Evolutionary conservation across 37 sponge, comb jelly and placozoan species (phyloP), one percentile per base, ranked within the genome.

Genomic region (Haliclona indistincta): DNA sequence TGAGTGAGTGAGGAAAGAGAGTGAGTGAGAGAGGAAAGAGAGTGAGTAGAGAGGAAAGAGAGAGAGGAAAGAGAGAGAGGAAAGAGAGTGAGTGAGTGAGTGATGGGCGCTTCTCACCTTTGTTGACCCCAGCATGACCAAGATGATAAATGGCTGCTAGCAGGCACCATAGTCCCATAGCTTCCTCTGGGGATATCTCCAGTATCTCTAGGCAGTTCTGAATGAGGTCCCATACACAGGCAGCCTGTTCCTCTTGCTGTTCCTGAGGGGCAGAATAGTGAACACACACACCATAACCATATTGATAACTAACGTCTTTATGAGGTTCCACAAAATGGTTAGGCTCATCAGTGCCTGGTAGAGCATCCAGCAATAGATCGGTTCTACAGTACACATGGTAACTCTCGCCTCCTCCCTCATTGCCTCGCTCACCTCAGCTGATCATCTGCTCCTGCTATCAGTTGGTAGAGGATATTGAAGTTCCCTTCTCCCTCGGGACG

Each of bases 131-230:
- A 47, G 94, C 91, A 76, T 80, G 78, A 2, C 99, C 99, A 43
- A 99, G 73, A 67, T 99, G 99, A 52, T 90, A 93, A 40, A 99
- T 91, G 56, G 96, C 96, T 17, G 99, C 97, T 38, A 99, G 80
- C n/a, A 99, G 78, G 38, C 92, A 90, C 92, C 97, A 91, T 40
- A 99, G 70, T 0, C 90, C 99, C 73, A 77, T 79, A 19, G 91
- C 96, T 82, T 99, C 94, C 55, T 93, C 94, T 6, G 70, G 67
- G 26, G 86, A 76, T 22, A 96, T 89, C 25, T 53, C 79, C 17
- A 96, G 73, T 2, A 81, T 82, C 37, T 80, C 69, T 71, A 95
- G 63, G 22, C 86, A 86, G 80, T 88, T 88, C 91, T 85, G 82
- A 36, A 91, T 80, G 33, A 90, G 64, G 38, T 80, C 87, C 96